Percentiles rank a stretch among this genome's conserved stretches.
phyloP scores from a whole-genome alignment of 2,797 vertebrate genomes.

The Sebastes trivittatus region DNA sequence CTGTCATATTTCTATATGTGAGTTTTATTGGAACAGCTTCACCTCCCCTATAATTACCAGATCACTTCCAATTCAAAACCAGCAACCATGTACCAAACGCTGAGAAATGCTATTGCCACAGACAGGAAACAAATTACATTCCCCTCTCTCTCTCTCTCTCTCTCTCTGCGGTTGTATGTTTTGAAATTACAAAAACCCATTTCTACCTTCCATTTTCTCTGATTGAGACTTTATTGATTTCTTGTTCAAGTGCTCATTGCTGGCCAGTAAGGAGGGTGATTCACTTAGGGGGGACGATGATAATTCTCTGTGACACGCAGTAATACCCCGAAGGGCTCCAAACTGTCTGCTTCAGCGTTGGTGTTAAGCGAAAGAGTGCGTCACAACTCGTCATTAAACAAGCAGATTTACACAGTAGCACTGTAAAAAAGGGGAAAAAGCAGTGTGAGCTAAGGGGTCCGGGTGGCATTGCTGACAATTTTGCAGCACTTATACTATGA shows the following conservation, averaged over 20 bases:
- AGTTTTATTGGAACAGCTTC: conserved; percentile 1
- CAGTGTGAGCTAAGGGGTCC: background rate
- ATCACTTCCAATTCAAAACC: conserved; percentile 47
- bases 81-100: background rate
- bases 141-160: background rate
- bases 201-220: conserved; percentile 58
- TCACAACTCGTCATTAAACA: conserved; percentile 56
- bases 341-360: conserved; percentile 63
- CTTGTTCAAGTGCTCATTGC: conserved; percentile 74
- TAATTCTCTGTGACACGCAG: conserved; percentile 75
- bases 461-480: background rate
- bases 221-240: conserved; percentile 81
- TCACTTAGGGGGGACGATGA: conserved; percentile 70
- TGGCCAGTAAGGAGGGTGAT: conserved; percentile 73
- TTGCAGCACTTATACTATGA: background rate
- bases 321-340: conserved; percentile 63
- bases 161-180: conserved; percentile 30
- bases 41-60: conserved; percentile 20
- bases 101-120: conserved; percentile 9
- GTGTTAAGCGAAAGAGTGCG: conserved; percentile 61
- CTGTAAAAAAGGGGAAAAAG: background rate
- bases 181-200: conserved; percentile 54
- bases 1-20: conserved; percentile 9
- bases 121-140: conserved; percentile 58
- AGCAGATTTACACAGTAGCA: conserved; percentile 43